Evolutionary conservation across 2,888 invertebrate genomes (phyloP).

Genomic region (Cerastis rubricosa): DNA sequence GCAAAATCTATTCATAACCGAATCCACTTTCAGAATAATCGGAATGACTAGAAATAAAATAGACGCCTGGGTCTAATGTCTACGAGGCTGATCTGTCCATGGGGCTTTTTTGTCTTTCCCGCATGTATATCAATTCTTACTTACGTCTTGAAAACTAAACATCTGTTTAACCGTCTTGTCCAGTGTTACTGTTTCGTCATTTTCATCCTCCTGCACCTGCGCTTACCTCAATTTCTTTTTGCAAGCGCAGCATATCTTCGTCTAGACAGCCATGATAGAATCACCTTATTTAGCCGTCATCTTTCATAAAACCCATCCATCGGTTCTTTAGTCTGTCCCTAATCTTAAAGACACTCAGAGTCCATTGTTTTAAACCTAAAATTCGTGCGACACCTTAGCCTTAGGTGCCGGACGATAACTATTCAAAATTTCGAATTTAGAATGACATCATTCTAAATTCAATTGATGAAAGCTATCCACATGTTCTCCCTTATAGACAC

Average conservation of each 20-base stretch:
- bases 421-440: neutral
- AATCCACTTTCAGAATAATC: conserved; percentile 36
- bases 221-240: neutral
- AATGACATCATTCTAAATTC: neutral
- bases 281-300: neutral
- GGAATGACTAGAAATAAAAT: neutral
- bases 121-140: neutral
- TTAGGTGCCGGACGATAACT: neutral
- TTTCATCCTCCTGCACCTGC: neutral
- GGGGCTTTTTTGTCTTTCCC: neutral
- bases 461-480: neutral
- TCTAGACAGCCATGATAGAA: neutral
- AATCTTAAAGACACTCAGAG: too few species aligned
- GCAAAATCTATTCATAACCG: conserved; percentile 13
- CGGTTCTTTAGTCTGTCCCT: neutral
- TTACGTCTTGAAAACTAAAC: neutral
- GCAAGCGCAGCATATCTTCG: neutral
- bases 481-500: neutral
- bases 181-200: neutral
- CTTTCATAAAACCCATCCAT: neutral
- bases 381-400: neutral
- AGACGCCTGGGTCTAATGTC: neutral
- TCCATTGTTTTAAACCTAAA: neutral
- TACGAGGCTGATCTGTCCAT: neutral
- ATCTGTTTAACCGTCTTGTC: neutral